Percentiles rank a stretch among this genome's conserved stretches.
Evolutionary conservation across 2,797 vertebrate genomes (phyloP).

Genomic region (Rousettus madagascariensis): DNA sequence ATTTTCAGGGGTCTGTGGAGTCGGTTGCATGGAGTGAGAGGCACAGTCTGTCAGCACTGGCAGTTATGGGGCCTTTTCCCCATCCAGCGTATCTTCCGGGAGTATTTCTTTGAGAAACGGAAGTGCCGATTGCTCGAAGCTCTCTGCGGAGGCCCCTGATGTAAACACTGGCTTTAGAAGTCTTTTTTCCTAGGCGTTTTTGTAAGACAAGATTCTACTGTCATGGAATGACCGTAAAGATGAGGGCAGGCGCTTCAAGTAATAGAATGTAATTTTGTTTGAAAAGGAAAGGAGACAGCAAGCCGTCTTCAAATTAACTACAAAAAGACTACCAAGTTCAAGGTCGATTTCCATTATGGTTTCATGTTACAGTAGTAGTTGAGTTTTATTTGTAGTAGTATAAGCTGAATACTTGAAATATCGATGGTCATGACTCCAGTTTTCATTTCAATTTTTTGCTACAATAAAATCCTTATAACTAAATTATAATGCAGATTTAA

Average conservation of each 20-base stretch:
- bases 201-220: background rate
- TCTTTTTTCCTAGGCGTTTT: background rate
- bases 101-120: background rate
- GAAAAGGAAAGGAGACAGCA: slow-evolving; percentile 51
- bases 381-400: slow-evolving; percentile 30
- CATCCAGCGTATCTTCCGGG: background rate
- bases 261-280: slow-evolving; percentile 58
- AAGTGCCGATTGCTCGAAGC: background rate
- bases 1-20: background rate
- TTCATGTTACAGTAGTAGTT: slow-evolving; percentile 43
- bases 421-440: background rate
- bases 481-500: slow-evolving; percentile 60
- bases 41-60: background rate
- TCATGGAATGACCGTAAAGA: background rate
- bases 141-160: background rate
- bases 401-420: slow-evolving; percentile 22
- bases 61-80: background rate
- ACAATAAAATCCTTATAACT: slow-evolving; percentile 8
- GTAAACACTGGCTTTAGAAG: background rate
- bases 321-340: slow-evolving; percentile 42
- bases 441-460: slow-evolving; percentile 49
- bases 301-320: slow-evolving; percentile 44
- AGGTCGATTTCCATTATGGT: slow-evolving; percentile 49
- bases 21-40: background rate
- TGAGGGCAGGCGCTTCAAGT: background rate